These are phyloP conservation scores for Syngnathus typhle DNA, from an alignment of 2,113 vertebrate genomes.

Conservation along the genomic window DNA sequence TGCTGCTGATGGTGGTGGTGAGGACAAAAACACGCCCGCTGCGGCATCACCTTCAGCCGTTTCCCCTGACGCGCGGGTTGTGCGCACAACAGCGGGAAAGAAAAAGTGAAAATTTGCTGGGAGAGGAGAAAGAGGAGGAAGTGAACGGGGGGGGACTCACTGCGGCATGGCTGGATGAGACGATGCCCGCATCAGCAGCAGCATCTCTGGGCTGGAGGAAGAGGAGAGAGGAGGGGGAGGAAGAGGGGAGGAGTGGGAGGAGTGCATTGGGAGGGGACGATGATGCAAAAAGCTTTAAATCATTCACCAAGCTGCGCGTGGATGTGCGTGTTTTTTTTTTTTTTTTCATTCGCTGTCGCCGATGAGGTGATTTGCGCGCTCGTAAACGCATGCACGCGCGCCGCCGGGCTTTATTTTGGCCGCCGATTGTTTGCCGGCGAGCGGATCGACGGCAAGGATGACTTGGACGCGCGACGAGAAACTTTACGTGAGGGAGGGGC, in stretches of 20 bases:
- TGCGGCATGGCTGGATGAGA: conserved; percentile 53
- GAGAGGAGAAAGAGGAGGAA: neutral
- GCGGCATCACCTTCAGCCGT: conserved; percentile 2
- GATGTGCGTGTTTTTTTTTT: neutral
- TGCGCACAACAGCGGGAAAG: conserved; percentile 35
- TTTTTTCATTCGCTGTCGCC: neutral
- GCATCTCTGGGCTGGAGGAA: conserved; percentile 58
- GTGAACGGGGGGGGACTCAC: conserved; percentile 36
- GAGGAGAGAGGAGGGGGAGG: conserved; percentile 33
- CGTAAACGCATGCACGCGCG: neutral
- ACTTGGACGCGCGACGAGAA: neutral
- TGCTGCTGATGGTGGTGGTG: neutral
- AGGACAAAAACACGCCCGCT: neutral
- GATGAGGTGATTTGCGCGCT: neutral
- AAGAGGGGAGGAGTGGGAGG: neutral
- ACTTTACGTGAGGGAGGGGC: conserved; percentile 3
- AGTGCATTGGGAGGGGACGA: conserved; percentile 24
- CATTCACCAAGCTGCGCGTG: conserved; percentile 41
- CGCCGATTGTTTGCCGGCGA: neutral
- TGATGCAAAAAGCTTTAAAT: conserved; percentile 66
- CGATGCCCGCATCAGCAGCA: conserved; percentile 65
- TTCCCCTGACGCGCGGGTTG: conserved; percentile 18
- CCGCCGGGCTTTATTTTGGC: neutral
- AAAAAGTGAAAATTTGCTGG: neutral
- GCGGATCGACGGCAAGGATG: neutral